Evolutionary conservation across 1,140 invertebrate species (phyloP).

Genomic region (Ptiloglossa arizonensis): DNA sequence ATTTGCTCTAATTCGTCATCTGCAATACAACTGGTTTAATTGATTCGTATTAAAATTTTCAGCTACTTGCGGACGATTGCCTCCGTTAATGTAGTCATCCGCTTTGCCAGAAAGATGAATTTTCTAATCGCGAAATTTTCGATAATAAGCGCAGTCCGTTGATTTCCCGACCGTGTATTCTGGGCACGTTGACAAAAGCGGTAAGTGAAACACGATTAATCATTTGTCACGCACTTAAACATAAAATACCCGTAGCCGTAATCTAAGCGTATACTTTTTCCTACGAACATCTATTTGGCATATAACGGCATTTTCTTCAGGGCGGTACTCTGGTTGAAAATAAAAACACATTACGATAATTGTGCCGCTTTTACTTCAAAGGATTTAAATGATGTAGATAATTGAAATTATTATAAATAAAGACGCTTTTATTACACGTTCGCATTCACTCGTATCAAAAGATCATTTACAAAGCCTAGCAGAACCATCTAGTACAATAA

Average conservation of each 20-base stretch:
- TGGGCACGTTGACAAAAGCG: not conserved
- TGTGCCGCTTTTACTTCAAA: not conserved
- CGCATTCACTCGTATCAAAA: slow-evolving; percentile 62
- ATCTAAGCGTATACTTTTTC: not conserved
- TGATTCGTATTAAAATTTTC: slow-evolving; percentile 18
- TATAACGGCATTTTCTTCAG: not conserved
- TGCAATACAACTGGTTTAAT: slow-evolving; percentile 1
- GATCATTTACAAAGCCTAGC: slow-evolving; percentile 15
- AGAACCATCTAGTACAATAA: slow-evolving; percentile 20
- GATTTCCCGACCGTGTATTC: not conserved
- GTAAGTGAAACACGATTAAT: slow-evolving; percentile 8
- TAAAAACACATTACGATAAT: not conserved
- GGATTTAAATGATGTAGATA: not conserved
- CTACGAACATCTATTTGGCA: not conserved
- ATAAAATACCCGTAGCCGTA: not conserved
- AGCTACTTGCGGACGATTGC: too few relatives aligned
- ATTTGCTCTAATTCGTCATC: slow-evolving; percentile 38
- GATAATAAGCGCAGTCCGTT: not conserved
- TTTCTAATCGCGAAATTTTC: not conserved
- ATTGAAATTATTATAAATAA: slow-evolving; percentile 67
- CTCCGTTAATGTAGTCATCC: not conserved
- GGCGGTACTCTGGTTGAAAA: not conserved
- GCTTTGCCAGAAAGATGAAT: not conserved
- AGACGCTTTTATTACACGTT: slow-evolving; percentile 58
- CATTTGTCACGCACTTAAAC: not conserved